A percentile compares a stretch with the other conserved stretches of the same genome.
Evolutionary conservation across 2,113 vertebrate genomes (phyloP).

Genomic region (Malurus melanocephalus): DNA sequence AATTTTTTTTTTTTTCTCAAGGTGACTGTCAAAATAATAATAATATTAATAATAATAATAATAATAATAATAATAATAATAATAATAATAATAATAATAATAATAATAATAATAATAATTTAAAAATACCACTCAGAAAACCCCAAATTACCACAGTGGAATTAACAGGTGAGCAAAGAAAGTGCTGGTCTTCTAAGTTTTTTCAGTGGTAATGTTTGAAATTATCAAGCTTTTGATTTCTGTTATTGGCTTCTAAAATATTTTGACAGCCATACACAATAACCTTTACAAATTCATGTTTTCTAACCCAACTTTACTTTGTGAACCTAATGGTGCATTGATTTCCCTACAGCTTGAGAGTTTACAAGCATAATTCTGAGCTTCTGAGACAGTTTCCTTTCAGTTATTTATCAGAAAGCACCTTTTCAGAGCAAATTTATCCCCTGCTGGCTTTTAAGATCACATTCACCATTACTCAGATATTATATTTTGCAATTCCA

Average conservation of each 20-base stretch:
- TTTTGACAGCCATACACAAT: background rate
- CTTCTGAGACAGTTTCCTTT: background rate
- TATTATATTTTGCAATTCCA: background rate
- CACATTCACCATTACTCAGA: background rate
- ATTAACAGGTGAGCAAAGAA: background rate
- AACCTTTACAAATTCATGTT: background rate
- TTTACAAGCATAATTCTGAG: background rate
- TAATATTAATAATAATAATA: background rate
- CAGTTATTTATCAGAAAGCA: background rate
- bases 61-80: background rate
- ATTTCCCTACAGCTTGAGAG: background rate
- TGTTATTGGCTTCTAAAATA: background rate
- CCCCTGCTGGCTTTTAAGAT: background rate
- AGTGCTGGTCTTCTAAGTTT: background rate
- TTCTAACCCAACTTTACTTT: background rate
- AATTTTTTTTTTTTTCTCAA: background rate
- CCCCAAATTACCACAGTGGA: background rate
- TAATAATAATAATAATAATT: background rate
- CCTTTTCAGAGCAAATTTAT: background rate
- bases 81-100: background rate
- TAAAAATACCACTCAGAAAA: background rate
- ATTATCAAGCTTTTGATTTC: background rate
- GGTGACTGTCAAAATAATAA: background rate
- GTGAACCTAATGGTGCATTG: background rate
- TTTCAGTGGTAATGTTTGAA: background rate